Conservation (phyloP, 2,113 vertebrate genomes). For the Triplophysa siluroides region DNA sequence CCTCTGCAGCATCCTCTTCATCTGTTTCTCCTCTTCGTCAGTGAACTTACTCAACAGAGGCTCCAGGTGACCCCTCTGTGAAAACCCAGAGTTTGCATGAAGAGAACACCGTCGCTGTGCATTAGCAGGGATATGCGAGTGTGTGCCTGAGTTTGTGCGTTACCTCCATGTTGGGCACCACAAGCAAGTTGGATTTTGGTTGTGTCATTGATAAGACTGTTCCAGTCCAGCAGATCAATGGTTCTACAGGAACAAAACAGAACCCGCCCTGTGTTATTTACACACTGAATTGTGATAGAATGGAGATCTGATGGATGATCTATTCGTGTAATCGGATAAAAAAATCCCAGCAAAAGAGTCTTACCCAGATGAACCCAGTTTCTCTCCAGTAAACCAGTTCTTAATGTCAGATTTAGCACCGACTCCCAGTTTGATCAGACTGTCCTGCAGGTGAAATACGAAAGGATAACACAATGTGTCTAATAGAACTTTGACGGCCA, state of each 20-base stretch:
- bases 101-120: not conserved
- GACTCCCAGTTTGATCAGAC: slow-evolving; percentile 77
- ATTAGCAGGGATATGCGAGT: no score
- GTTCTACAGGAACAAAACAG: slow-evolving; percentile 68
- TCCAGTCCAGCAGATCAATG: slow-evolving; percentile 90
- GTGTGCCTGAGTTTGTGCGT: not conserved
- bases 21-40: slow-evolving; percentile 84
- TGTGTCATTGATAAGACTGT: slow-evolving; percentile 79
- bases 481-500: no score
- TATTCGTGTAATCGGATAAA: not conserved
- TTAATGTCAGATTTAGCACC: slow-evolving; percentile 74
- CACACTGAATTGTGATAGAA: not conserved
- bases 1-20: slow-evolving; percentile 86
- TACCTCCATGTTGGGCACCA: slow-evolving; percentile 86
- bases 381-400: slow-evolving; percentile 79
- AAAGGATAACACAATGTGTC: no score
- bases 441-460: slow-evolving; percentile 71
- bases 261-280: not conserved
- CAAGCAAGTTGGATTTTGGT: slow-evolving; percentile 80
- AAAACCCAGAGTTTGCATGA: not conserved
- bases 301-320: not conserved
- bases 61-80: slow-evolving; percentile 83
- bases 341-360: not conserved
- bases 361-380: slow-evolving; percentile 78
- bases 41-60: slow-evolving; percentile 82